Evolutionary conservation across 2,888 invertebrate genomes (phyloP).

Genomic region (Neoscelio sp.): DNA sequence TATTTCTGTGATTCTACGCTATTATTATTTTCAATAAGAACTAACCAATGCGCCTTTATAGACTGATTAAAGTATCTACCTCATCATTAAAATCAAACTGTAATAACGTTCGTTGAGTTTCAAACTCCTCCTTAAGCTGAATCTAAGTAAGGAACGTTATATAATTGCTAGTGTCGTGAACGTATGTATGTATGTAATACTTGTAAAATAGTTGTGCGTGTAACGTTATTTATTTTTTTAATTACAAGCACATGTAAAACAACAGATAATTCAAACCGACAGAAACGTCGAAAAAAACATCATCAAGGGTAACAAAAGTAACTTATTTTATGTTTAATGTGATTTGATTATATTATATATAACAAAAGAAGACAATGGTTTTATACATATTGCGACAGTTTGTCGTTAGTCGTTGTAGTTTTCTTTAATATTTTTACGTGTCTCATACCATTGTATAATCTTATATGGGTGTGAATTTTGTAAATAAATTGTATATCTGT

Average conservation of each 20-base stretch:
- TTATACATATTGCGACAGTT: conserved; percentile 57
- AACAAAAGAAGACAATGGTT: conserved; percentile 14
- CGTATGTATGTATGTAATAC: conserved; percentile 58
- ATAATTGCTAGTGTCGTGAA: conserved; percentile 50
- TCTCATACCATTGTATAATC: conserved; percentile 65
- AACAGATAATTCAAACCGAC: conserved; percentile 10
- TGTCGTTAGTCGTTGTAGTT: conserved; percentile 60
- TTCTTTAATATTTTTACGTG: conserved; percentile 48
- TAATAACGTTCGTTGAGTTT: conserved; percentile 77
- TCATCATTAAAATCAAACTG: conserved; percentile 79
- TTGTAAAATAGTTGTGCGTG: conserved; percentile 74
- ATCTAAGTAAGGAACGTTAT: conserved; percentile 60
- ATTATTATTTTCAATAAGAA: conserved; percentile 49
- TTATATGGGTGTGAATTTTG: conserved; percentile 72
- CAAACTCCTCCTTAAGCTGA: conserved; percentile 46
- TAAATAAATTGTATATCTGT: conserved; percentile 80
- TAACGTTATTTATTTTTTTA: conserved; percentile 78
- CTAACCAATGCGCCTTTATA: conserved; percentile 76
- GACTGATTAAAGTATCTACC: conserved; percentile 82
- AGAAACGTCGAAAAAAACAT: conserved; percentile 6
- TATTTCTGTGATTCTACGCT: conserved; percentile 48
- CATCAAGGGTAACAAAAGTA: conserved; percentile 40
- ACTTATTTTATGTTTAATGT: conserved; percentile 67
- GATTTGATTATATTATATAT: conserved; percentile 31
- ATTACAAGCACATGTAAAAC: conserved; percentile 51